Evolutionary conservation across 2,113 vertebrate genomes (phyloP).

Genomic region (Bubo blakistoni): DNA sequence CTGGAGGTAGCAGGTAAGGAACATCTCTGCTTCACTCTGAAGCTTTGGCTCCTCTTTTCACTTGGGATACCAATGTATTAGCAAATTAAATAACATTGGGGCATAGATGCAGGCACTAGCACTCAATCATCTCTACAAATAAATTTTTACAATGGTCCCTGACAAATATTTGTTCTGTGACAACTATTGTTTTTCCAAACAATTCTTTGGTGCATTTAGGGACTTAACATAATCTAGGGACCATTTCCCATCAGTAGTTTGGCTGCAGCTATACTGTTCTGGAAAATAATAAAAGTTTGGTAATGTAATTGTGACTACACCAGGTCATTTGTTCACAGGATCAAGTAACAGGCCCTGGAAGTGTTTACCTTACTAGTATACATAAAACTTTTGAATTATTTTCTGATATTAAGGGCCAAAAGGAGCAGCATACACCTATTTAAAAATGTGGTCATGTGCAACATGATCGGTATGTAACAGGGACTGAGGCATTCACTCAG

Average conservation of each 20-base stretch:
- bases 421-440: not conserved
- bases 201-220: not conserved
- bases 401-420: not conserved
- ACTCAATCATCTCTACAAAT: not conserved
- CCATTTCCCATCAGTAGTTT: not conserved
- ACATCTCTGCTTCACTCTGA: not conserved
- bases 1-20: not conserved
- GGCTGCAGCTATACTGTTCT: not conserved
- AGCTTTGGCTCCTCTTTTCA: not conserved
- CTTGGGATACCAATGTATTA: not conserved
- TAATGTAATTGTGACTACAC: not conserved
- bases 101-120: not conserved
- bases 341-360: not conserved
- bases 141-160: not conserved
- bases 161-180: not conserved
- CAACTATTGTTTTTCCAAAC: not conserved
- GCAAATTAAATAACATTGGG: not conserved
- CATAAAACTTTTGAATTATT: not conserved
- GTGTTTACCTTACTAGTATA: not conserved
- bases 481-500: not conserved
- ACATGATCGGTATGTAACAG: not conserved
- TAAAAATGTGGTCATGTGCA: not conserved
- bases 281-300: not conserved
- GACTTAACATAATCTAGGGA: not conserved
- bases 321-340: not conserved